These are phyloP conservation scores for Drosophila buzzatii DNA, from an alignment of 2,888 invertebrate species.

Conservation along the genomic window DNA sequence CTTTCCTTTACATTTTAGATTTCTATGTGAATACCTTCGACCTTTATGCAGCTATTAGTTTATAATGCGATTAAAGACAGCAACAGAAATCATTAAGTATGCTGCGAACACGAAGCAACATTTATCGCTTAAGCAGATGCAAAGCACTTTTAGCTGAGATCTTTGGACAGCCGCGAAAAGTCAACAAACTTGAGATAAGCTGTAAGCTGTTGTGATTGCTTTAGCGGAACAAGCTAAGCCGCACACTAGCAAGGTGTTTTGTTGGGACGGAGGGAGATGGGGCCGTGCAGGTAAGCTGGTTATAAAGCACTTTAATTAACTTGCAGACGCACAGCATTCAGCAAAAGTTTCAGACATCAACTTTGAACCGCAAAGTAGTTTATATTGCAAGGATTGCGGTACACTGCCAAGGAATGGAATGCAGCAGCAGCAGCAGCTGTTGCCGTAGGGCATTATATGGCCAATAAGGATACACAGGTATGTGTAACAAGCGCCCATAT, in stretches of 20 bases:
- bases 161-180: slow-evolving; percentile 25
- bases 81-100: background rate
- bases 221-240: slow-evolving; percentile 31
- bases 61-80: background rate
- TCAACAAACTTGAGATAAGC: slow-evolving; percentile 48
- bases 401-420: slow-evolving; percentile 43
- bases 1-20: no score
- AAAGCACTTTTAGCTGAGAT: slow-evolving; percentile 14
- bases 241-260: background rate
- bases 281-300: slow-evolving; percentile 23
- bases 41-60: background rate
- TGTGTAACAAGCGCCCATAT: slow-evolving; percentile 37
- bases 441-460: slow-evolving; percentile 59
- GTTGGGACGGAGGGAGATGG: background rate
- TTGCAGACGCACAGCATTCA: slow-evolving; percentile 70
- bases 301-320: slow-evolving; percentile 82
- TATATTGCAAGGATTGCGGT: slow-evolving; percentile 76
- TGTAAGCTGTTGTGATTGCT: slow-evolving; percentile 40
- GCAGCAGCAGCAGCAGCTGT: slow-evolving; percentile 44
- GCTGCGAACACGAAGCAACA: background rate
- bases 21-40: no score
- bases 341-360: slow-evolving; percentile 75
- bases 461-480: slow-evolving; percentile 70
- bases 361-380: slow-evolving; percentile 81
- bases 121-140: slow-evolving; percentile 6